Base-by-base conservation (phyloP, 2,888 invertebrate genomes). In the Ramazzottius varieornatus region DNA sequence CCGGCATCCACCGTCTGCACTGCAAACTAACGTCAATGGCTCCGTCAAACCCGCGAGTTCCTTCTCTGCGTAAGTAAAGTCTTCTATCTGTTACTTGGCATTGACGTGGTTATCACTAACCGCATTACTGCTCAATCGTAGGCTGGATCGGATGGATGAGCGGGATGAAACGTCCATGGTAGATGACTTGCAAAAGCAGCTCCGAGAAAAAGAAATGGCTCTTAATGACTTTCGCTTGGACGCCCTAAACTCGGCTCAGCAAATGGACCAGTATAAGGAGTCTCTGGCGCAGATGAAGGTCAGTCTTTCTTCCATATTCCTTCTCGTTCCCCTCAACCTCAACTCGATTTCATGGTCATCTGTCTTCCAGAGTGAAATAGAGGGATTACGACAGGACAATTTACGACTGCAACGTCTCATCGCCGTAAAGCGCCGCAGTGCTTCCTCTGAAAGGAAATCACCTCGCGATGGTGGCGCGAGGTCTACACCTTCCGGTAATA, bases 241-340 rank as follows among this genome's bases (percentile, higher is more conserved):
- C 77, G 94, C 96, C 4, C 79, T 98, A 34, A 91, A 91, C 70
- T 92, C 93, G 0, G 94, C 94, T 1, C 93, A 94, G 76, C 94
- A 98, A 76, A 80, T 98, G 66, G 94, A 96, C 76, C 91, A 88
- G 70, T 81, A 96, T 32, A 87, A 91, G 75, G 96, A 98, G 74
- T 90, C 92, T 65, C 90, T 98, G 73, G 89, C 87, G 76, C 90
- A 90, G 78, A 91, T 96, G 89, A 85, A 91, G 80, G 88, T 88
- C 78, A 76, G 81, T 77, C 20, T 29, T 63, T 32, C n/a, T 13
- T 40, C 40, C 8, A 20, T 20, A 40, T 20, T 40, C 40, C 40
- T n/a, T n/a, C n/a, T n/a, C n/a, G n/a, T n/a, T n/a, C n/a, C n/a
- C n/a, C n/a, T n/a, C n/a, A n/a, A n/a, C n/a, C n/a, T n/a, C n/a